A percentile compares a stretch with the other conserved stretches of the same genome.
These are phyloP conservation scores for Myotis daubentonii DNA, from an alignment of 2,797 vertebrate species.

Conservation along the genomic window DNA sequence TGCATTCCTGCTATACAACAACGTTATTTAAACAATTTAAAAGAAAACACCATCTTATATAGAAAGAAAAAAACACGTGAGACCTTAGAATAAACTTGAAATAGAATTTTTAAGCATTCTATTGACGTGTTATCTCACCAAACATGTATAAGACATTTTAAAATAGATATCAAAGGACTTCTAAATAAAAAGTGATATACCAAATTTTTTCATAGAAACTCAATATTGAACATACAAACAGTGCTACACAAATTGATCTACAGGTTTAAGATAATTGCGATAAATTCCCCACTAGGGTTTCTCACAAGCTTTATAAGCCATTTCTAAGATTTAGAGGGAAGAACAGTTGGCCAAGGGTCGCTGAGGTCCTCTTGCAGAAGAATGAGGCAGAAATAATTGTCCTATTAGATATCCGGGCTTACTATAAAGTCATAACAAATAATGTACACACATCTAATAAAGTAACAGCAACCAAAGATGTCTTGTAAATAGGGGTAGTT, in stretches of 20 bases:
- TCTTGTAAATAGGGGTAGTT: too few species aligned
- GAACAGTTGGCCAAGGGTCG: not conserved
- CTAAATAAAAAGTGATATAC: not conserved
- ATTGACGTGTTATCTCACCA: not conserved
- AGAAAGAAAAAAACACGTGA: not conserved
- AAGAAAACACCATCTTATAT: not conserved
- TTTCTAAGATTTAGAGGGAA: not conserved
- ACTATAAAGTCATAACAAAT: not conserved
- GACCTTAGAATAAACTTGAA: not conserved
- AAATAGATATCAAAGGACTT: not conserved
- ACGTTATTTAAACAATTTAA: not conserved
- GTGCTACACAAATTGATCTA: not conserved
- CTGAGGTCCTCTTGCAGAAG: not conserved
- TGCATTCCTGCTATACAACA: not conserved
- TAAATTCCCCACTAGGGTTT: not conserved
- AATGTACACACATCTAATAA: not conserved
- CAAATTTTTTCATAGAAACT: not conserved
- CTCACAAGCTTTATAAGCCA: not conserved
- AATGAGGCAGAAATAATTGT: not conserved
- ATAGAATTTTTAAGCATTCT: not conserved
- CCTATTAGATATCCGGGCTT: not conserved
- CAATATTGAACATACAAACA: not conserved
- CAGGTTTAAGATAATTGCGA: not conserved
- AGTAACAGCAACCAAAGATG: not conserved
- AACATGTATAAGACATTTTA: not conserved